Base-by-base conservation (phyloP, 2,797 vertebrate genomes). In the Acrossocheilus wenchowensis region DNA sequence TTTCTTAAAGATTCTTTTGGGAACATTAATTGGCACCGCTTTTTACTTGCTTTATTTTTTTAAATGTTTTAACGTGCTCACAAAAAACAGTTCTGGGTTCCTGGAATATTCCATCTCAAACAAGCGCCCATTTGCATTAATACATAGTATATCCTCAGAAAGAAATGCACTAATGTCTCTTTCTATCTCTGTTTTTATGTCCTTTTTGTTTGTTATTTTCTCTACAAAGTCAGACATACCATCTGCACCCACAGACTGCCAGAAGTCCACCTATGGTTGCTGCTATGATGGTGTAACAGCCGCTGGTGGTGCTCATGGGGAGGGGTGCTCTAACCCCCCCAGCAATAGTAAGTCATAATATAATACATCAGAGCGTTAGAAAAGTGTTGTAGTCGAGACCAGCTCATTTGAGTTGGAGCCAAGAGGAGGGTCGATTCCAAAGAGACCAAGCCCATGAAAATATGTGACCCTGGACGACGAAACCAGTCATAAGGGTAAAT, bases 271-370 rank as follows among this genome's bases (percentile, higher is more conserved):
- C 54, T 98, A 95, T 0, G 98, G 98, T 69, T 99, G 98, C 93
- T 99, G 98, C 82, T 97, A 94, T 83, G 97, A 99, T 93, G 95
- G 96, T 0, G 43, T 94, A 7, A 95, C 94, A 23, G 91, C 95
- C 2, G 97, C 98, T 12, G 88, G 78, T 0, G 98, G 98, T 4
- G 96, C 97, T 85, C 92, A 81, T 23, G 98, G 97, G 41, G 97
- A 99, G 90, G 96, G 96, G 89, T 99, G 98, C 88, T 92, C 91
- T 64, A 90, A 92, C 64, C 95, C 93, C 72, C 96, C 97, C 78
- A 90, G 83, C 90, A 92, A 95, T 34, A 89, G 98, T 99, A 93
- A 96, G 96, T 93, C 87, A 66, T 15, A 57, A 21, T 26, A 83
- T 12, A 48, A 68, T 36, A 68, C 4, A 3, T 68, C 30, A 68